Percentiles rank a stretch among this genome's conserved stretches.
phyloP scores from a whole-genome alignment of 2,113 vertebrate genomes.

The Cyprinodon variegatus region DNA sequence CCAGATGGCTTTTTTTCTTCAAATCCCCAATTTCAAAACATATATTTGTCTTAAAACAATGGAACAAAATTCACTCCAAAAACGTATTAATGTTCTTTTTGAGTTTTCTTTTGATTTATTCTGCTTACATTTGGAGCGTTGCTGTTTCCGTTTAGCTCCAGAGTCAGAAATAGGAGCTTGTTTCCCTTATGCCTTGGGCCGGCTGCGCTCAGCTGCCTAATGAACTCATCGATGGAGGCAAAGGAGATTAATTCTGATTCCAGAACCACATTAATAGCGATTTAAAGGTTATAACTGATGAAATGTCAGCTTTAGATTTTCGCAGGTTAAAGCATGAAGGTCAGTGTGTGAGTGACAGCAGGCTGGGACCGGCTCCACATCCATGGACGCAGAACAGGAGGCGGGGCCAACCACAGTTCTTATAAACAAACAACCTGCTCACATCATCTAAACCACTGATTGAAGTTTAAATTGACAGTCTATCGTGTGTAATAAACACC shows the following conservation, averaged over 20 bases:
- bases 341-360: constrained; percentile 22
- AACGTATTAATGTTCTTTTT: not conserved
- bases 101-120: not conserved
- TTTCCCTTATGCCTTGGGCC: not conserved
- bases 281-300: not conserved
- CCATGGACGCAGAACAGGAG: constrained; percentile 39
- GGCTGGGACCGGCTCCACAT: constrained; percentile 62
- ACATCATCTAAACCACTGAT: not conserved
- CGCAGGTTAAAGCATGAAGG: not conserved
- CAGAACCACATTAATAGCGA: no score
- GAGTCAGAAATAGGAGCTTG: not conserved
- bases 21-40: no score
- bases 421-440: not conserved
- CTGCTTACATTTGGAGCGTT: not conserved
- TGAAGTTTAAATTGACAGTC: not conserved
- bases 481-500: not conserved
- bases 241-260: not conserved
- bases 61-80: no score
- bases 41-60: no score
- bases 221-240: not conserved
- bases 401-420: constrained; percentile 20
- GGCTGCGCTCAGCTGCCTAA: not conserved
- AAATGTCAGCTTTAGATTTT: not conserved
- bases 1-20: no score
- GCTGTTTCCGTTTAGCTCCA: no score